Evolutionary conservation across 2,113 vertebrate species (phyloP).

Genomic region (Cyprinodon brontotheroides): DNA sequence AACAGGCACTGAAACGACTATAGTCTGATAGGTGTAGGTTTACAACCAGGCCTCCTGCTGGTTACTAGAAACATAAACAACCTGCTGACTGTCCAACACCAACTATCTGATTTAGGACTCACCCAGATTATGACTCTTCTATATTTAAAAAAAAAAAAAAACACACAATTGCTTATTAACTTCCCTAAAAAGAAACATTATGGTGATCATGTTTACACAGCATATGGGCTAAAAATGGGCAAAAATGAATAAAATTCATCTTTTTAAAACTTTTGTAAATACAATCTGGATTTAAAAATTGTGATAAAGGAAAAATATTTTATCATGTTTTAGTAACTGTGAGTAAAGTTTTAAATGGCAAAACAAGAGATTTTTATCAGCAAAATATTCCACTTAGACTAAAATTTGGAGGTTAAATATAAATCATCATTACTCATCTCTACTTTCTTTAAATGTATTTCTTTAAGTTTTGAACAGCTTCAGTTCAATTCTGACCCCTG

Average conservation of each 20-base stretch:
- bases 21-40: not conserved
- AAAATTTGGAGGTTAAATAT: not conserved
- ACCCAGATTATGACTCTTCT: not conserved
- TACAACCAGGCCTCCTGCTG: constrained; percentile 6
- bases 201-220: not conserved
- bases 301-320: not conserved
- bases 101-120: constrained; percentile 7
- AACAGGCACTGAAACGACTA: not conserved
- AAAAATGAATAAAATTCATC: not conserved
- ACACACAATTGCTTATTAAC: too few species aligned
- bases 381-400: not conserved
- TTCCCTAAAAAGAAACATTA: not conserved
- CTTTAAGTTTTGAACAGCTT: not conserved
- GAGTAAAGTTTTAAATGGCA: not conserved
- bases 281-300: not conserved
- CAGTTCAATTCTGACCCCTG: not conserved
- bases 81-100: constrained; percentile 1
- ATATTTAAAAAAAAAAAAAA: not conserved
- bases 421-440: not conserved
- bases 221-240: not conserved
- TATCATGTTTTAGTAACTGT: not conserved
- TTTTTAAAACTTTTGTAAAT: not conserved
- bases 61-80: constrained; percentile 10
- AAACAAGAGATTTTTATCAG: not conserved
- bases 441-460: not conserved